Percentiles rank a stretch among this genome's conserved stretches.
phyloP scores from a whole-genome alignment of 2,888 invertebrate genomes.

The Eupithecia tripunctaria region DNA sequence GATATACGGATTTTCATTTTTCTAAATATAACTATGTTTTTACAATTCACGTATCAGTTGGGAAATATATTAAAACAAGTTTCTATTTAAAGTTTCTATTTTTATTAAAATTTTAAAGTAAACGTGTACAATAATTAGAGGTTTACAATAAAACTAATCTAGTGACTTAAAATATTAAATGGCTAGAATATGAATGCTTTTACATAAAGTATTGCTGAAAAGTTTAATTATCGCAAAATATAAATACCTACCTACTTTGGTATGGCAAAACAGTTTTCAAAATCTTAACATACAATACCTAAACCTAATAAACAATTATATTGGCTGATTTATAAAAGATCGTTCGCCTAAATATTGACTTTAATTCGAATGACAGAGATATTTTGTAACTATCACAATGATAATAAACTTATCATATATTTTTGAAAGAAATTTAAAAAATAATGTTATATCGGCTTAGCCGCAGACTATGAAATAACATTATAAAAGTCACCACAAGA shows the following conservation, averaged over 20 bases:
- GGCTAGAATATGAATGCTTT: slow-evolving; percentile 17
- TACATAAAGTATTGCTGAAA: not conserved
- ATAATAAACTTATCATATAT: not conserved
- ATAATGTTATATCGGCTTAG: not conserved
- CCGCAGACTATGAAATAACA: not conserved
- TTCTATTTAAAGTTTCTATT: not conserved
- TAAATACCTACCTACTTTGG: slow-evolving; percentile 26
- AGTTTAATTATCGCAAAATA: not conserved
- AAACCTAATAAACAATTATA: not conserved
- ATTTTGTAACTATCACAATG: not conserved
- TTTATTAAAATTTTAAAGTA: not conserved
- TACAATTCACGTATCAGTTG: not conserved
- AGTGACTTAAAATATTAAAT: slow-evolving; percentile 6
- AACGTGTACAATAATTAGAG: not conserved
- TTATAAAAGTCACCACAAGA: not conserved
- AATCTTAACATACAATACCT: not conserved
- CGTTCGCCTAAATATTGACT: not conserved
- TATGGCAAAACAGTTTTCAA: slow-evolving; percentile 23
- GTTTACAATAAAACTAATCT: not conserved
- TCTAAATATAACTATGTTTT: not conserved
- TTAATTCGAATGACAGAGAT: not conserved
- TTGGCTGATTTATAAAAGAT: not conserved
- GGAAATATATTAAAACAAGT: not conserved
- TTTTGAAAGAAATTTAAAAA: not conserved
- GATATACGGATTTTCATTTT: not conserved